Base-by-base conservation (phyloP, 2,113 vertebrate genomes). In the Opisthocomus hoazin region DNA sequence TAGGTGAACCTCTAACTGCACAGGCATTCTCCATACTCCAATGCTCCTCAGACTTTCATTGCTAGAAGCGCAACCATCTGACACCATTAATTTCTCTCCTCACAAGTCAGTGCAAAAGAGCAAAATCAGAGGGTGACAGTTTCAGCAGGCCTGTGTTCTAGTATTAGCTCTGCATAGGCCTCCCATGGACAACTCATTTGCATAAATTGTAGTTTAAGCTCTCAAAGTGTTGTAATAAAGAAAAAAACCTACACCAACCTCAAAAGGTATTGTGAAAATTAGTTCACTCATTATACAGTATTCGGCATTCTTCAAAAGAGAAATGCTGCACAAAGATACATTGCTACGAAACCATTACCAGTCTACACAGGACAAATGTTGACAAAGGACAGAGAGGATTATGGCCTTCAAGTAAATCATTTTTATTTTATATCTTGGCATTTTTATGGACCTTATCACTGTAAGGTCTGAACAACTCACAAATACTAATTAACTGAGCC, bases 401-500 rank as follows among this genome's bases (percentile, higher is more conserved):
- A 84, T 12, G 27, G 76, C 43, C 75, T 92, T 92, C 56, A 81
- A 81, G 60, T 68, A 92, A 95, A 95, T 95, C 9, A 45, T 69
- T 93, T 94, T 86, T 66, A 58, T 61, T 94, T 88, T 65, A n/a
- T 56, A 85, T 95, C 79, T 90, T 78, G 64, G 60, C 57, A 68
- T 84, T 93, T 96, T 94, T 87, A 91, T 71, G 92, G 68, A 90
- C 76, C 64, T 96, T 96, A 96, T 94, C 85, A 78, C 36, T 75
- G 36, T 58, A 91, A 94, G 22, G 90, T 90, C 85, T 90, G 88
- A 96, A 86, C 73, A 89, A 80, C 43, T 71, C 86, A 75, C 71
- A 94, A 95, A 93, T 86, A 84, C 76, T 93, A 89, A 96, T 97
- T 96, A 97, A 90, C 96, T 92, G 56, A 89, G 88, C 34, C 76